A percentile compares a stretch with the other conserved stretches of the same genome.
phyloP scores from a whole-genome alignment of 2,797 vertebrate genomes.

The Sebastes iracundus region DNA sequence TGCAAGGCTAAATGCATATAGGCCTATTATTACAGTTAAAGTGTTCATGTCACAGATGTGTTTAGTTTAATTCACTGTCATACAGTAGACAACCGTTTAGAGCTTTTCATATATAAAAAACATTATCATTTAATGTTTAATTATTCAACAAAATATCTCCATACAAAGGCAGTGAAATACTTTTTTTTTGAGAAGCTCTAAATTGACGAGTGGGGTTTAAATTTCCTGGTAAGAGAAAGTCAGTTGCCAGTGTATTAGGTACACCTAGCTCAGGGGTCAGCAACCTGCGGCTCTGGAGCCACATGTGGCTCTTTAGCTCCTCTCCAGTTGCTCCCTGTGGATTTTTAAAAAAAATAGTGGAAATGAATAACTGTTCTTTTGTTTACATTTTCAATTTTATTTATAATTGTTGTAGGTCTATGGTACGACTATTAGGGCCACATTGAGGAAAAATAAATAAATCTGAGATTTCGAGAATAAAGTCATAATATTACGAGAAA shows the following conservation, averaged over 20 bases:
- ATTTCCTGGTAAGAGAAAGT: too few relatives aligned
- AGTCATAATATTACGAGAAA: too few relatives aligned
- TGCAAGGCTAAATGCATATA: not conserved
- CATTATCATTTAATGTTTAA: not conserved
- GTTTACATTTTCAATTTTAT: too few relatives aligned
- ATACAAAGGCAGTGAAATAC: not conserved
- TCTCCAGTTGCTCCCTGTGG: too few relatives aligned
- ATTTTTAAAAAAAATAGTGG: too few relatives aligned
- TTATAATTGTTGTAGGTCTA: fast-evolving
- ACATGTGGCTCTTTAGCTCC: too few relatives aligned
- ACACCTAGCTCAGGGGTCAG: not conserved
- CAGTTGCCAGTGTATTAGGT: not conserved
- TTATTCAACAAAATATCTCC: not conserved
- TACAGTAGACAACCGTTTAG: not conserved
- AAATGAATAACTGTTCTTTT: too few relatives aligned
- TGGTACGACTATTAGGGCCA: too few relatives aligned
- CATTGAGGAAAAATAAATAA: too few relatives aligned
- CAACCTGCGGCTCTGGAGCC: too few relatives aligned
- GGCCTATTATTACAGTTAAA: not conserved
- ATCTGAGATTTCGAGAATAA: too few relatives aligned
- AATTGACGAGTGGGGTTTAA: not conserved
- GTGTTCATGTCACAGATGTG: not conserved
- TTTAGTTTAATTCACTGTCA: not conserved
- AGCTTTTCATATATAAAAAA: not conserved
- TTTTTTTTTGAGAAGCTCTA: not conserved